Conservation (phyloP, 2,888 invertebrate species). For the Folsomia manolachei region DNA sequence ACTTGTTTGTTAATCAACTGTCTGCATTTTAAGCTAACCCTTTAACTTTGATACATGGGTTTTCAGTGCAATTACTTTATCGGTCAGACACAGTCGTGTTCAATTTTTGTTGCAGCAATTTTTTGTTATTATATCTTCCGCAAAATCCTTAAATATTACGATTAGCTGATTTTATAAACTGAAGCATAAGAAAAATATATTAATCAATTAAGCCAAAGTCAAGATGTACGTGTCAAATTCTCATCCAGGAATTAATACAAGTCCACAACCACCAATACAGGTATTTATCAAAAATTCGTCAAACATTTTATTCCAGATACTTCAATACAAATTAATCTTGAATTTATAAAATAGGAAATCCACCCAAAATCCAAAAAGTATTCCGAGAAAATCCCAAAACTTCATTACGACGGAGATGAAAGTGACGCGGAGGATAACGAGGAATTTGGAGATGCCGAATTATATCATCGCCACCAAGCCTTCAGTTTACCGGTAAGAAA, state of each 20-base stretch:
- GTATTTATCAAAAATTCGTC: background rate
- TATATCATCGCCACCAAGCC: background rate
- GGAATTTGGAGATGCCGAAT: background rate
- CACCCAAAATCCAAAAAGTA: background rate
- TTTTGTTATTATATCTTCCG: too few relatives aligned
- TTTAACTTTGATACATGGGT: too few relatives aligned
- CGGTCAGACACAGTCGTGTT: too few relatives aligned
- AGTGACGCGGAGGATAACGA: slow-evolving; percentile 12
- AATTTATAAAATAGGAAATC: background rate
- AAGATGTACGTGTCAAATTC: background rate
- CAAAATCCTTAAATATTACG: too few relatives aligned
- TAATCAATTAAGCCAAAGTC: too few relatives aligned
- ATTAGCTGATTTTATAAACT: too few relatives aligned
- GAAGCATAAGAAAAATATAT: too few relatives aligned
- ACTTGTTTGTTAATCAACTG: too few relatives aligned
- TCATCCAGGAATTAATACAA: background rate
- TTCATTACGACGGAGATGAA: slow-evolving; percentile 1
- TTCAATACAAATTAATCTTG: too few relatives aligned
- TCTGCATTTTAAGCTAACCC: too few relatives aligned
- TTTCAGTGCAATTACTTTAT: too few relatives aligned
- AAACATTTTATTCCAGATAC: background rate
- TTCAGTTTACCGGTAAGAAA: background rate
- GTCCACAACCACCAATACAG: background rate
- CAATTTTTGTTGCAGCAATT: too few relatives aligned
- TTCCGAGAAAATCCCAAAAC: background rate